Evolutionary conservation across 1,140 invertebrate species (phyloP), one percentile per base, ranked within the genome.

Genomic region (Ectropis grisescens): DNA sequence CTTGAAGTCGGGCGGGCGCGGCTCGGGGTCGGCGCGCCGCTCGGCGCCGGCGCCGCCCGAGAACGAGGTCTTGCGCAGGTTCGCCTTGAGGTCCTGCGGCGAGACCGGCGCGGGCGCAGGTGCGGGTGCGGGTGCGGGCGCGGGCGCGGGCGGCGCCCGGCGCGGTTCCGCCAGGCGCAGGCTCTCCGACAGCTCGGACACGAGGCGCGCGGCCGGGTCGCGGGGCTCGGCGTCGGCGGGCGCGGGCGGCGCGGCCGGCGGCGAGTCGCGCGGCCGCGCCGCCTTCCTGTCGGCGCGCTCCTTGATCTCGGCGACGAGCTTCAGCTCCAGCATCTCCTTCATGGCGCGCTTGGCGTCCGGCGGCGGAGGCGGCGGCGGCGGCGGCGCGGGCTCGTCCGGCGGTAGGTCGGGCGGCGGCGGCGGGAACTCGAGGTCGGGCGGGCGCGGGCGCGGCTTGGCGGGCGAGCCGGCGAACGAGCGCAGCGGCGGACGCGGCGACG

Each of bases 361-460:
- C 2, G 59, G 67, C 1, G 64, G 64, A n/a, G 67, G 76, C 2
- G 69, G 65, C 2, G 81, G 84, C 10, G 81, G 83, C 1, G 79
- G 82, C 38, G 70, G 55, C 54, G 60, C 41, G 34, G 92, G 89
- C 41, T 87, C 86, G 0, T 90, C 90, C 13, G 90, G 91, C 1
- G 90, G 90, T n/a, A 92, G 68, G 61, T 92, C 87, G 0, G 88
- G 85, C 1, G 93, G 93, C 1, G 93, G 92, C 3, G 93, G 93
- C 2, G 91, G 91, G 78, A 94, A 94, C 58, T 95, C 93, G 2
- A 94, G 71, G 69, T 95, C 92, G 2, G 92, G 91, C 23, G 92
- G 66, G 7, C 84, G 86, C 9, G 88, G 85, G 48, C 90, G 83
- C 22, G 87, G 64, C 66, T 82, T 57, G 42, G 61, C 67, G 11